Conservation (phyloP, 2,113 vertebrate genomes). For the Mesoclemmys tuberculata region DNA sequence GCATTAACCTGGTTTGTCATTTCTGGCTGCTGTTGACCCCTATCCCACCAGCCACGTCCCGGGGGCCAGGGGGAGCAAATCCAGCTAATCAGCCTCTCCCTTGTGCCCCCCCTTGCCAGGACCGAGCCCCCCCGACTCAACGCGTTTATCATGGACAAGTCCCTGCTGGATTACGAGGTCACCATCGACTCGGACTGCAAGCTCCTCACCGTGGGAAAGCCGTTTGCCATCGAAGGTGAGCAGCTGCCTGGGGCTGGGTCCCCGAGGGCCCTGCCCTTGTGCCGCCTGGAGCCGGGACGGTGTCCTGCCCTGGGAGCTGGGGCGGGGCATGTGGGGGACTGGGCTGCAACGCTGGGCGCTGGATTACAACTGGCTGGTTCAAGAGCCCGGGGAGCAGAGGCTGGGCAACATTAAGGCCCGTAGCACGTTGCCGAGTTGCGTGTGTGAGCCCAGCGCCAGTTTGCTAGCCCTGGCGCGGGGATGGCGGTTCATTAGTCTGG, state of each 20-base stretch:
- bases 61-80: neutral
- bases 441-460: too few species aligned
- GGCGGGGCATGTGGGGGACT: too few species aligned
- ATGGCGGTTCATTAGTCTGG: too few species aligned
- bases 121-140: conserved; percentile 87
- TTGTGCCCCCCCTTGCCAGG: conserved; percentile 67
- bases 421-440: neutral
- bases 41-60: neutral
- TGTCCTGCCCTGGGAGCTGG: fast-evolving
- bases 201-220: conserved; percentile 90
- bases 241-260: neutral
- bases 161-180: conserved; percentile 89
- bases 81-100: neutral
- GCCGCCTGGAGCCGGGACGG: fast-evolving
- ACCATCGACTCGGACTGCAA: conserved; percentile 91
- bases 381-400: too few species aligned
- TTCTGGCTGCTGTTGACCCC: neutral
- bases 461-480: too few species aligned
- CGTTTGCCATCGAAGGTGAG: conserved; percentile 90
- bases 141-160: conserved; percentile 94
- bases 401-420: neutral
- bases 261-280: neutral
- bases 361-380: too few species aligned
- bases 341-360: neutral
- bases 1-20: neutral